Evolutionary conservation across 2,113 vertebrate species (phyloP), one percentile per base, ranked within the genome.

Genomic region (Thinocorus orbignyianus): DNA sequence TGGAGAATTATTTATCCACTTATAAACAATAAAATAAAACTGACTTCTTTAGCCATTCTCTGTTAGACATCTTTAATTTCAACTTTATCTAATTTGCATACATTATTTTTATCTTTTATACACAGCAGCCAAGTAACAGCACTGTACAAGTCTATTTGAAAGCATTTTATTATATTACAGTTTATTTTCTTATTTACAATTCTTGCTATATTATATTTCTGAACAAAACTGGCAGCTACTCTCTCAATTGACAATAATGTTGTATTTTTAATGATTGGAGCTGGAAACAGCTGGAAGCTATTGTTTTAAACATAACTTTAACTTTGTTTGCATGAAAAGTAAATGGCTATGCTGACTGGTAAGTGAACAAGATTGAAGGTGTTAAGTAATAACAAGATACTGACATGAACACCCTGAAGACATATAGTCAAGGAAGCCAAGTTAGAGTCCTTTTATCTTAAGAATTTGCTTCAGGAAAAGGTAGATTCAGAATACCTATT

Each of bases 41-140:
- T 91, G 42, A 10, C 16, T 88, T 90, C 76, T 95, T 96, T 95
- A 96, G 41, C 28, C 51, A 57, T 95, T 95, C 68, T 96, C 88
- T 93, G 61, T 68, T 93, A 97, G 94, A 91, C 80, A 91, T 86
- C 68, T 95, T 95, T 97, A 96, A 96, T 97, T 97, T 79, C 78
- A 96, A 52, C 61, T 92, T 90, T 37, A 95, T 96, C 91, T 93
- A 95, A 96, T 97, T 97, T 97, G 68, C 94, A 97, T 96, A 93
- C 17, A 96, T 97, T 97, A 96, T 96, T 95, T 97, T 97, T 97
- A 96, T 97, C 94, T 97, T 97, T 97, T 89, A 66, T 94, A 88
- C 82, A 84, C 93, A 97, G 93, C 92, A 96, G 58, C 62, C 57
- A 95, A 95, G 49, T 57, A 76, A 69, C 41, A 85, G 48, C 30